Base-by-base conservation (phyloP, 2,797 vertebrate genomes). In the Trachops cirrhosus region DNA sequence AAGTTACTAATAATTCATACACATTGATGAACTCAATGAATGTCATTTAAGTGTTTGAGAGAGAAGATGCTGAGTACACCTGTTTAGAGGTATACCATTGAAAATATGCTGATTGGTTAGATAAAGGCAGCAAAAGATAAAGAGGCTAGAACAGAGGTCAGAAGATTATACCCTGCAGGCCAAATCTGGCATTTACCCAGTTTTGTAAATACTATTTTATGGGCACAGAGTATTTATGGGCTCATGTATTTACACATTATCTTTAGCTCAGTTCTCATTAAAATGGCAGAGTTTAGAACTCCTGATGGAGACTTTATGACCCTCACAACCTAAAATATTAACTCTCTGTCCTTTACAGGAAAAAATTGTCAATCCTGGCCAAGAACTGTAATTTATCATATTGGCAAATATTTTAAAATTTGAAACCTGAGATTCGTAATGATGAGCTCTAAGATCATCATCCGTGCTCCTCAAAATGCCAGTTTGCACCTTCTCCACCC, bases 181-280 rank as follows among this genome's bases (percentile, higher is more conserved):
- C 68, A 78, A 68, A 77, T 75, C 34, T 62, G 46, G 29, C 15
- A 54, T 32, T 39, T 32, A 34, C 4, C 9, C 7, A 14, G 57
- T 93, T 71, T 37, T 87, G 8, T 75, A 83, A 89, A 75, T 86
- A 70, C 62, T 83, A 16, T 21, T 64, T 89, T 74, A 84, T 73
- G 9, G 24, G 29, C 78, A 54, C 19, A 70, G 2, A 52, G 16
- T 46, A 46, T 46, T 46, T 46, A 46, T 46, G 46, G 37, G 29
- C 9, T 9, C 2, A 74, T n/a, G 48, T 74, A 12, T 80, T 57
- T 93, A 64, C 4, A 32, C 0, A 48, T 19, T 68, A 21, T 44
- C 34, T 57, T 24, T 18, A 46, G 4, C 22, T 92, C 7, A 6
- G 78, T 62, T 89, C 32, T 89, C 2, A n/a, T 22, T 48, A 82